Evolutionary conservation across 1,140 invertebrate genomes (phyloP), one percentile per base, ranked within the genome.

Genomic region (Euglossa dilemma): DNA sequence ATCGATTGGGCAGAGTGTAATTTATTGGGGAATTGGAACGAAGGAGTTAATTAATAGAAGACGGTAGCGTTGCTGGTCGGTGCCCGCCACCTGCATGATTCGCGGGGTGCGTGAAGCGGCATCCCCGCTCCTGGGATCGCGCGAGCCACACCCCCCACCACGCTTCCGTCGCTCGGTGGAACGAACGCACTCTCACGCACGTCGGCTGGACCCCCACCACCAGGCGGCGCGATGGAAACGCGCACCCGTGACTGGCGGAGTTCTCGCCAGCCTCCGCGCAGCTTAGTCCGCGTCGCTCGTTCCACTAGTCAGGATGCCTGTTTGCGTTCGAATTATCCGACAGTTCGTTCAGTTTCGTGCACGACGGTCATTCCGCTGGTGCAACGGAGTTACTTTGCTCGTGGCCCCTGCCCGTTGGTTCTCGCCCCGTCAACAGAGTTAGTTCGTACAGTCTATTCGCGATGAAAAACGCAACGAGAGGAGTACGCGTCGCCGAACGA

Each of bases 231-330:
- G 67, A 61, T 61, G 43, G 82, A 73, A 74, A 71, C 59, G 81
- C 82, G 82, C 84, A 78, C 72, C 69, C 78, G 84, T 75, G 83
- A 66, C 73, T 71, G 85, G 80, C 83, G 50, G 88, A 91, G 89
- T 89, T 85, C 85, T 85, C 87, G 89, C 52, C 87, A 77, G 84
- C 89, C 84, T 78, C 82, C 83, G 85, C 90, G 87, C 91, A 89
- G 87, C 75, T 93, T 88, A 93, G 93, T 93, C 89, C 90, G 91
- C 90, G 91, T 90, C 89, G 90, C 85, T 92, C 89, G 87, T 87
- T 88, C 75, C 67, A 77, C 75, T 76, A 76, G 86, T 79, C 78
- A 84, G 89, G 90, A 87, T 87, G 52, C 8, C 80, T 18, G 23
- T 16, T 63, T 57, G 59, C 6, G 64, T 52, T 45, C 20, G 3